These are phyloP conservation scores for Hemiprocne comata DNA, from an alignment of 2,113 vertebrate genomes.

Conservation along the genomic window DNA sequence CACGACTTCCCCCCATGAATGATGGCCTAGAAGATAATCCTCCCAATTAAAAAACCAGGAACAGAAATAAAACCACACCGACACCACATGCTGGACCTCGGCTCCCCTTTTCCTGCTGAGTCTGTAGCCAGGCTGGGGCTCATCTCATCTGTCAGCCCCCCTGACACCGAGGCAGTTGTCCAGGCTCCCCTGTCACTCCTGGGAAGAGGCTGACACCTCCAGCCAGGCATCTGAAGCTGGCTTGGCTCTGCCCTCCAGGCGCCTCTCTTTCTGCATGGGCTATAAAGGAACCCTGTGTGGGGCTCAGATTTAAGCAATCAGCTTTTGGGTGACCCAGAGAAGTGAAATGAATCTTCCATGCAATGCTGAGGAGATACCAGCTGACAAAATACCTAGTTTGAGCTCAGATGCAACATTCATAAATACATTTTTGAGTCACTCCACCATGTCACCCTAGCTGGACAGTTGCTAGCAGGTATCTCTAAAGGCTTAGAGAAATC, in stretches of 20 bases:
- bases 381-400: not conserved
- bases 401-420: not conserved
- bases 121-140: not conserved
- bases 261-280: not conserved
- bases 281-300: not conserved
- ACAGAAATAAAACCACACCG: not conserved
- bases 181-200: constrained; percentile 47
- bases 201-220: constrained; percentile 3
- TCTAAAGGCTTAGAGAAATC: not conserved
- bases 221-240: not conserved
- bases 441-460: not conserved
- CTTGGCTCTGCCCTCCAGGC: not conserved
- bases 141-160: not conserved
- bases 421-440: not conserved
- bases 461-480: not conserved
- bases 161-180: fast-evolving
- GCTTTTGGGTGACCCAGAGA: not conserved
- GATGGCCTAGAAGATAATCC: not conserved
- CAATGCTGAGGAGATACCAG: not conserved
- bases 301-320: not conserved
- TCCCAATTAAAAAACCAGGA: not conserved
- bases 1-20: not conserved
- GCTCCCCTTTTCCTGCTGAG: not conserved
- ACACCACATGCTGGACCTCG: fast-evolving
- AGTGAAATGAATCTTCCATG: not conserved